phyloP scores from a whole-genome alignment of 2,888 invertebrate species.

The Cosmorhoe ocellata region DNA sequence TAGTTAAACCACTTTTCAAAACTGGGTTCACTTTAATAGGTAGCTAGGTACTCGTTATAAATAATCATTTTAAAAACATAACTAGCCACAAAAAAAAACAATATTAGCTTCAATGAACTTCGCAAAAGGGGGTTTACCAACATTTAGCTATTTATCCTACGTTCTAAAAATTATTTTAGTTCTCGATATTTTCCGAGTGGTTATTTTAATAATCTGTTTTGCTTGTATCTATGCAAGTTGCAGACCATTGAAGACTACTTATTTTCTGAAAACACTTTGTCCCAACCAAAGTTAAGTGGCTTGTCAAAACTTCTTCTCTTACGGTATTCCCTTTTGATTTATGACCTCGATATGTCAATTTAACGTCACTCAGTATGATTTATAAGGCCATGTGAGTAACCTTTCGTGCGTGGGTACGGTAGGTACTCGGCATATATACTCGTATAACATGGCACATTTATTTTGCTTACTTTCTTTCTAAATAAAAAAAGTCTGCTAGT shows the following conservation, averaged over 20 bases:
- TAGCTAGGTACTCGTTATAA: no score
- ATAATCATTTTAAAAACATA: no score
- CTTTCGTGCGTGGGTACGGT: constrained; percentile 38
- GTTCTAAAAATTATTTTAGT: no score
- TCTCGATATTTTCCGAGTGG: no score
- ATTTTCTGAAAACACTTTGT: constrained; percentile 63
- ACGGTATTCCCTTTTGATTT: constrained; percentile 73
- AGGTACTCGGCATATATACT: no score
- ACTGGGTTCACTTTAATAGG: no score
- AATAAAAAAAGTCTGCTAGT: constrained; percentile 11
- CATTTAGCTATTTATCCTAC: no score
- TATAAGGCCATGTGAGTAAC: constrained; percentile 63
- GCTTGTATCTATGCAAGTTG: constrained; percentile 5
- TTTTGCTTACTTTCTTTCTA: constrained; percentile 7
- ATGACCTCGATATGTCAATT: constrained; percentile 78
- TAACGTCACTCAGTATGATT: constrained; percentile 75
- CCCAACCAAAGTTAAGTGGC: constrained; percentile 63
- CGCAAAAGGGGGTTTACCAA: no score
- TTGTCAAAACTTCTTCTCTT: constrained; percentile 77
- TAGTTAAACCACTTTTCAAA: no score
- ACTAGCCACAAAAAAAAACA: no score
- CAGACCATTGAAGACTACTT: constrained; percentile 35
- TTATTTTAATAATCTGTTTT: neutral
- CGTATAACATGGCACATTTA: constrained; percentile 6
- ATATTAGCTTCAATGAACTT: no score